Percentiles rank a stretch among this genome's conserved stretches.
phyloP scores from a whole-genome alignment of 2,888 invertebrate species.

The Liopterus haemorrhoidalis region DNA sequence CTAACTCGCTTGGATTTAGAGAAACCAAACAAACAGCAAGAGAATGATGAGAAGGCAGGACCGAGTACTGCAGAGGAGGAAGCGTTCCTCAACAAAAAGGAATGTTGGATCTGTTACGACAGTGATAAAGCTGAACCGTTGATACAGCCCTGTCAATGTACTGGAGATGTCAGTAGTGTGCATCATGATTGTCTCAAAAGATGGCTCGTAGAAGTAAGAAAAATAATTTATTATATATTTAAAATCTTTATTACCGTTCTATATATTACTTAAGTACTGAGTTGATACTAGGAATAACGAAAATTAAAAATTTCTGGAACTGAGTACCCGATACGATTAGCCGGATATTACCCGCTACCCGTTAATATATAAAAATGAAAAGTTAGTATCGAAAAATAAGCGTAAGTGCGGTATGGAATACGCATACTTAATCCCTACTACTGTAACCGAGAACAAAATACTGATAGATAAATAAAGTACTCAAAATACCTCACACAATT shows the following conservation, averaged over 20 bases:
- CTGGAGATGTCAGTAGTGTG: slow-evolving; percentile 87
- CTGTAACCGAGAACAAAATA: no score
- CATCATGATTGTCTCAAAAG: slow-evolving; percentile 85
- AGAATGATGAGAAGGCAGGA: slow-evolving; percentile 21
- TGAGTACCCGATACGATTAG: no score
- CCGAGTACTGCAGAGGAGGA: slow-evolving; percentile 44
- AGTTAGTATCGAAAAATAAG: no score
- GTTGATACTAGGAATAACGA: no score
- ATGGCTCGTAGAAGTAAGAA: slow-evolving; percentile 77
- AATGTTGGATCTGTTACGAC: slow-evolving; percentile 95
- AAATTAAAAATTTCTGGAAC: no score
- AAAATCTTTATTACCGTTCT: slow-evolving; percentile 26
- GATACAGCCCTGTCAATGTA: slow-evolving; percentile 84
- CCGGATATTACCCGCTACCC: no score
- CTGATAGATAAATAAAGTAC: no score
- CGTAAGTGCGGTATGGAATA: no score
- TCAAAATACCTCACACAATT: no score
- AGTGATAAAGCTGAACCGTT: slow-evolving; percentile 71
- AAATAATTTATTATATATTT: slow-evolving; percentile 15
- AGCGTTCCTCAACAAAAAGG: slow-evolving; percentile 55
- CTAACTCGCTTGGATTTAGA: slow-evolving; percentile 56
- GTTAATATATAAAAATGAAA: no score
- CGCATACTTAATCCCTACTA: no score
- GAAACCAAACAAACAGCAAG: slow-evolving; percentile 4
- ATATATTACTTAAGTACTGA: neutral